Conservation (phyloP, 2,113 vertebrate species). For the Paraplagusia blochii region DNA sequence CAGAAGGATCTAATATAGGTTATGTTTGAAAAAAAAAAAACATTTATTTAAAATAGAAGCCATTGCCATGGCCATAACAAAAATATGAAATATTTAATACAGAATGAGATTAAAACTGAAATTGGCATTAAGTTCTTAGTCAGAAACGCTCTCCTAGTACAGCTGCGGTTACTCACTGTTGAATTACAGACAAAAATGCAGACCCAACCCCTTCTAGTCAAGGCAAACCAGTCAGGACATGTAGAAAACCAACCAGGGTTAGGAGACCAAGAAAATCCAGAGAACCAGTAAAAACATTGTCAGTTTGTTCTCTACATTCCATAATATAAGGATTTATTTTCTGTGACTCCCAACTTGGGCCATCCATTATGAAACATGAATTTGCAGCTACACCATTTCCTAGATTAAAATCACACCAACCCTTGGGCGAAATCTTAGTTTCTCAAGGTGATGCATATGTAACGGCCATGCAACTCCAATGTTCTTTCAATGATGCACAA, state of each 20-base stretch:
- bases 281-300: background rate
- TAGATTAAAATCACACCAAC: too few species aligned
- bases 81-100: constrained; percentile 9
- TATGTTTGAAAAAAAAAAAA: constrained; percentile 19
- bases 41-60: constrained; percentile 29
- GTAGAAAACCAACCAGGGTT: background rate
- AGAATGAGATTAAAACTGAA: constrained; percentile 28
- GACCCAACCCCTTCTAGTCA: constrained; percentile 22
- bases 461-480: too few species aligned
- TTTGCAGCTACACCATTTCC: too few species aligned
- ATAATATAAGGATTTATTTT: too few species aligned
- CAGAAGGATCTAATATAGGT: constrained; percentile 43
- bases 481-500: too few species aligned
- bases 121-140: background rate
- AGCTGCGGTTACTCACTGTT: constrained; percentile 7
- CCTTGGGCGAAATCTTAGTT: too few species aligned
- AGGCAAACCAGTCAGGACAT: constrained; percentile 4
- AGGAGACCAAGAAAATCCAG: background rate
- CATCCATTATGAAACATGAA: too few species aligned
- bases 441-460: too few species aligned
- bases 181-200: constrained; percentile 13
- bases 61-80: constrained; percentile 37
- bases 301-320: too few species aligned
- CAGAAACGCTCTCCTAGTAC: constrained; percentile 10
- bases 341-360: too few species aligned